phyloP scores from a whole-genome alignment of 2,113 vertebrate species.

The Gambusia affinis region DNA sequence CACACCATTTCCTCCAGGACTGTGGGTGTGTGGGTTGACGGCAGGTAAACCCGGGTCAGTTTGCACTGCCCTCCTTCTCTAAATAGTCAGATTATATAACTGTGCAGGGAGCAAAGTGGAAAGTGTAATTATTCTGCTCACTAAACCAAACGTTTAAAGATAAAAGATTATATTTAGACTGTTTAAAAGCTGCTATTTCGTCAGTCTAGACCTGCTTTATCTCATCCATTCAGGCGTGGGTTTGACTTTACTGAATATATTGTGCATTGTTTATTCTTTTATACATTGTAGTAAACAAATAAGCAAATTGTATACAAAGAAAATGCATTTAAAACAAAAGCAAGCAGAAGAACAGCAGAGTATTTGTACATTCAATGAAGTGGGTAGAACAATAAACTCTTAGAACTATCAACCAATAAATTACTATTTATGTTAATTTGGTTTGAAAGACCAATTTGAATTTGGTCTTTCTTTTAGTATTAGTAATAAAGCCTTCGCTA shows the following conservation, averaged over 20 bases:
- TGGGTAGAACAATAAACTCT: too few relatives aligned
- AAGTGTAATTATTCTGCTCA: neutral
- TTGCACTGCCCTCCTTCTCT: conserved; percentile 31
- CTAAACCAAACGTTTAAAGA: neutral
- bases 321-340: too few relatives aligned
- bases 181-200: conserved; percentile 17
- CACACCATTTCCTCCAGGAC: conserved; percentile 35
- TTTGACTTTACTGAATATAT: neutral
- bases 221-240: conserved; percentile 16
- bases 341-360: too few relatives aligned
- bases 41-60: conserved; percentile 8
- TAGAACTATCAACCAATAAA: too few relatives aligned
- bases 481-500: too few relatives aligned
- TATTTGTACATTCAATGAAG: too few relatives aligned
- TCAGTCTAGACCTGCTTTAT: conserved; percentile 5
- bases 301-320: too few relatives aligned
- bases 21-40: conserved; percentile 12
- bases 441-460: too few relatives aligned
- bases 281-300: too few relatives aligned
- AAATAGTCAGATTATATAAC: conserved; percentile 19
- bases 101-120: neutral
- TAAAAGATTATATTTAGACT: conserved; percentile 3
- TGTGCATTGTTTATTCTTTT: too few relatives aligned
- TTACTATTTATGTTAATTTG: too few relatives aligned
- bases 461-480: too few relatives aligned